Evolutionary conservation across 2,797 vertebrate genomes (phyloP).

Genomic region (Melanotaenia maccullochi): DNA sequence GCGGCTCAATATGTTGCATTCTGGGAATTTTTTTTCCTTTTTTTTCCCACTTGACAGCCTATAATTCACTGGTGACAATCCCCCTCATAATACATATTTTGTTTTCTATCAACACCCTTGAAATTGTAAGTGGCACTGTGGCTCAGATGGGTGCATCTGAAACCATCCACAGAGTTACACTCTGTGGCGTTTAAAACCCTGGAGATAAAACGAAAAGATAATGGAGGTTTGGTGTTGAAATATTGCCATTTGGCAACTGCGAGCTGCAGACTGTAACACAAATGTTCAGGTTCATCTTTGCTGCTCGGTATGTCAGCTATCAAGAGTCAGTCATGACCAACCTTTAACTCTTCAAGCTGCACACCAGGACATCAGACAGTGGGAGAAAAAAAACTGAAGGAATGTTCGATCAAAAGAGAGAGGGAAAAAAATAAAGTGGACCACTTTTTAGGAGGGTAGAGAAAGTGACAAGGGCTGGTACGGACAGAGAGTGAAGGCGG

Average conservation of each 20-base stretch:
- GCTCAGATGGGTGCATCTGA: slow-evolving; percentile 62
- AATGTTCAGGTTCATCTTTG: slow-evolving; percentile 48
- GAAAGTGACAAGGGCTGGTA: slow-evolving; percentile 66
- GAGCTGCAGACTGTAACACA: slow-evolving; percentile 46
- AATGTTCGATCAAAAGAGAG: slow-evolving; percentile 67
- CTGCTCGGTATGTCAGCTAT: slow-evolving; percentile 31
- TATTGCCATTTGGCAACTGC: slow-evolving; percentile 55
- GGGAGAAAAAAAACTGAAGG: slow-evolving; percentile 52
- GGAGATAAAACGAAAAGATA: slow-evolving; percentile 66
- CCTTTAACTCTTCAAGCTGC: slow-evolving; percentile 61
- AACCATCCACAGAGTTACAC: slow-evolving; percentile 56
- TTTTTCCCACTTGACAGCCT: slow-evolving; percentile 62
- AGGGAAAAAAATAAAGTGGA: slow-evolving; percentile 54
- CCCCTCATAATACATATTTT: slow-evolving; percentile 80
- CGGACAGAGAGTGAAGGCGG: slow-evolving; percentile 79
- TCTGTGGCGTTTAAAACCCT: slow-evolving; percentile 63
- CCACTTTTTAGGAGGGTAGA: slow-evolving; percentile 63
- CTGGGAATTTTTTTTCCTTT: slow-evolving; percentile 61
- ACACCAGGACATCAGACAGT: slow-evolving; percentile 36
- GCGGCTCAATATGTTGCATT: slow-evolving; percentile 74
- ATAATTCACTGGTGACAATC: slow-evolving; percentile 76
- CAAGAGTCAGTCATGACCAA: slow-evolving; percentile 34
- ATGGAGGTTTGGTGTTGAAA: slow-evolving; percentile 60
- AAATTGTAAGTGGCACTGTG: slow-evolving; percentile 76
- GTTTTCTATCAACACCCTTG: slow-evolving; percentile 79